These are phyloP conservation scores for Choreutis nemorana DNA, from an alignment of 2,888 invertebrate species.

Conservation along the genomic window DNA sequence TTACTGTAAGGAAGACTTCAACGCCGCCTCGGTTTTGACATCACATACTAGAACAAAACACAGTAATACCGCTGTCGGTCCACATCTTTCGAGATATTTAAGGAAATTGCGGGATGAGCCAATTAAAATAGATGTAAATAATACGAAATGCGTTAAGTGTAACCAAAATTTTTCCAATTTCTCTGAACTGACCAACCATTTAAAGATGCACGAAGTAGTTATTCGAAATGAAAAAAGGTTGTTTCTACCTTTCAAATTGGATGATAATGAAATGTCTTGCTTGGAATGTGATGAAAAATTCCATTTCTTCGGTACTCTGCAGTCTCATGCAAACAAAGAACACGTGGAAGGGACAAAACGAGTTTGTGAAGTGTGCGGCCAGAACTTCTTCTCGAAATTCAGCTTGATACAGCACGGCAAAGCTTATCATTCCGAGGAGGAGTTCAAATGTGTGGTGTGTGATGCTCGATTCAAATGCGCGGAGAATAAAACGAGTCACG, in stretches of 20 bases:
- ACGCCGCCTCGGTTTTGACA: slow-evolving; percentile 16
- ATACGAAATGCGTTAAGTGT: too few species aligned
- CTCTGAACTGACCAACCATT: too few species aligned
- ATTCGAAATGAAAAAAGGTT: too few species aligned
- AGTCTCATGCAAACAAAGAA: background rate
- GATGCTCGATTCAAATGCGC: too few species aligned
- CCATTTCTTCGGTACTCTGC: slow-evolving; percentile 1
- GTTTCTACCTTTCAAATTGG: too few species aligned
- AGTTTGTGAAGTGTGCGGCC: slow-evolving; percentile 3
- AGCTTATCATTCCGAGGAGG: background rate
- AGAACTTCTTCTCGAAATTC: slow-evolving; percentile 3
- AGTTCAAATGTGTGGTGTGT: too few species aligned
- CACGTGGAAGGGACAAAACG: background rate
- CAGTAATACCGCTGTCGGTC: too few species aligned
- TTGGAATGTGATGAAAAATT: slow-evolving; percentile 1
- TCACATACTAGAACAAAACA: slow-evolving; percentile 14
- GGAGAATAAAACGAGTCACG: too few species aligned
- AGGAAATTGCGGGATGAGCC: too few species aligned
- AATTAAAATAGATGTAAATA: too few species aligned
- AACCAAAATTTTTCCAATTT: too few species aligned
- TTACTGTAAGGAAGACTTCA: slow-evolving; percentile 19
- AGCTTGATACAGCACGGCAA: background rate
- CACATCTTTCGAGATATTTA: too few species aligned
- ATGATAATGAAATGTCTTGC: slow-evolving; percentile 1
- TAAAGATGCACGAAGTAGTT: background rate